Conservation (phyloP, 2,888 invertebrate species). For the Eumacrocentrus americanus region DNA sequence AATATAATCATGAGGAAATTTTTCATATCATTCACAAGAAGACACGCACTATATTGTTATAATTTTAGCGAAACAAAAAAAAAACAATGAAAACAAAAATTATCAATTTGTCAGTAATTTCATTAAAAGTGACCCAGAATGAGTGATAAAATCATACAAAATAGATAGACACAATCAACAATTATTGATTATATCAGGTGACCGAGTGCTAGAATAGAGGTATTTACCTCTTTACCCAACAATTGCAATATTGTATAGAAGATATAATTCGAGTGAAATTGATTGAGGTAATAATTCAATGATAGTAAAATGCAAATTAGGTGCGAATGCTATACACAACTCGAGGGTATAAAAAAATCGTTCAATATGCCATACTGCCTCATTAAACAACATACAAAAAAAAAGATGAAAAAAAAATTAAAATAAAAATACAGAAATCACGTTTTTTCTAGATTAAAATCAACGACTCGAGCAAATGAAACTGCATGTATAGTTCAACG, state of each 20-base stretch:
- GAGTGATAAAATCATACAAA: conserved; percentile 11
- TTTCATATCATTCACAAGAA: conserved; percentile 20
- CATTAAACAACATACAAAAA: neutral
- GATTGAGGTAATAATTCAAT: neutral
- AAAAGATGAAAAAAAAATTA: neutral
- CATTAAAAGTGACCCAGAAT: neutral
- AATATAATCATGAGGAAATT: conserved; percentile 15
- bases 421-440: neutral
- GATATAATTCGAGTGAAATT: neutral
- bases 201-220: neutral
- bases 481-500: neutral
- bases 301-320: neutral
- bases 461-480: neutral
- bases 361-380: conserved; percentile 30
- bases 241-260: neutral
- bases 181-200: neutral
- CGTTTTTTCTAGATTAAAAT: conserved; percentile 11
- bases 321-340: neutral
- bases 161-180: neutral
- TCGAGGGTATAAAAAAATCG: conserved; percentile 13
- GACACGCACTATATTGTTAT: neutral
- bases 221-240: neutral
- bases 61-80: too few relatives aligned
- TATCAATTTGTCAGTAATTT: too few relatives aligned
- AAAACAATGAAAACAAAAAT: neutral